phyloP scores from a whole-genome alignment of 1,140 invertebrate species.

The Hycleus cichorii region DNA sequence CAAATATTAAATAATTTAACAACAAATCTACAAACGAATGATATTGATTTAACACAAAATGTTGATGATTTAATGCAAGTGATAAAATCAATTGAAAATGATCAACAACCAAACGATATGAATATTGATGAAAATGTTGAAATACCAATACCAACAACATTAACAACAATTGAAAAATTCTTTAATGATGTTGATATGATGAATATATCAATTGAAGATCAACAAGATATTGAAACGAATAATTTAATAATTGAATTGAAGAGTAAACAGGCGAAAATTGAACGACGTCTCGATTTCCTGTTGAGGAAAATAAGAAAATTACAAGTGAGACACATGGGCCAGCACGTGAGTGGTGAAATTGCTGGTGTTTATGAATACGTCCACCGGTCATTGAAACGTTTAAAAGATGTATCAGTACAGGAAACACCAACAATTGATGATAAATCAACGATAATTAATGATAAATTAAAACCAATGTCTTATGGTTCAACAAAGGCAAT shows the following conservation, averaged over 20 bases:
- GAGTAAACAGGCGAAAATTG: constrained; percentile 54
- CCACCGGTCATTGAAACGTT: constrained; percentile 45
- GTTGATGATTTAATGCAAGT: constrained; percentile 56
- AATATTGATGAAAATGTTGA: constrained; percentile 30
- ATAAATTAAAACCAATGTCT: constrained; percentile 41
- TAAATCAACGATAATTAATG: neutral
- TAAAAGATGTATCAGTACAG: constrained; percentile 19
- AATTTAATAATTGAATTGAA: constrained; percentile 42
- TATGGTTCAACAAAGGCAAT: constrained; percentile 49
- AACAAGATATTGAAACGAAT: constrained; percentile 36
- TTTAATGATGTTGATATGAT: constrained; percentile 44
- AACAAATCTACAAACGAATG: constrained; percentile 32
- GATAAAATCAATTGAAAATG: constrained; percentile 59
- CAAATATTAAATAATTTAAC: constrained; percentile 44
- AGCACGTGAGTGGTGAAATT: constrained; percentile 67
- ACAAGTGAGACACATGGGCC: constrained; percentile 62
- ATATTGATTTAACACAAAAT: constrained; percentile 49
- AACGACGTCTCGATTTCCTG: constrained; percentile 61
- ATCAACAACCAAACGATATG: constrained; percentile 43
- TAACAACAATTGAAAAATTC: neutral
- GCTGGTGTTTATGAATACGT: constrained; percentile 63
- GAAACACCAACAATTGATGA: constrained; percentile 13
- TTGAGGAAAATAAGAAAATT: constrained; percentile 65
- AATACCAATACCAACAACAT: neutral
- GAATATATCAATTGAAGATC: constrained; percentile 50